A percentile compares a stretch with the other conserved stretches of the same genome.
These are phyloP conservation scores for Distichodus sexfasciatus DNA, from an alignment of 2,797 vertebrate species.

Conservation along the genomic window DNA sequence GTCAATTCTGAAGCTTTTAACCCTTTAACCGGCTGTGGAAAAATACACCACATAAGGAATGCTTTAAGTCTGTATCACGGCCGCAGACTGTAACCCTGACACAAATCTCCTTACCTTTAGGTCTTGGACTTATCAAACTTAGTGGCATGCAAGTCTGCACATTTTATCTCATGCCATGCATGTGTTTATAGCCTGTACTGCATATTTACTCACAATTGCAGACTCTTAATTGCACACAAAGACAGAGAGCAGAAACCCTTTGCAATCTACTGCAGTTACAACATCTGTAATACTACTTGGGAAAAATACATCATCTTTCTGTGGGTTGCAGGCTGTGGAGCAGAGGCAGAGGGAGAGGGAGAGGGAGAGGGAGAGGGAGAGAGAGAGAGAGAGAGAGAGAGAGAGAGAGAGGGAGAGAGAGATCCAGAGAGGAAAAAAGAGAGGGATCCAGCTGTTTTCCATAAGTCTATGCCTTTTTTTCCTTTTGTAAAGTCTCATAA, in stretches of 20 bases:
- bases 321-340: conserved; percentile 7
- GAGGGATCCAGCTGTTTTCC: conserved; percentile 37
- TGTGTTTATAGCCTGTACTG: background rate
- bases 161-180: background rate
- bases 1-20: background rate
- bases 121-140: background rate
- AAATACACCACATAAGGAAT: too few relatives aligned
- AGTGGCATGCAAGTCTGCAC: too few relatives aligned
- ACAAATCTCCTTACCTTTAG: too few relatives aligned
- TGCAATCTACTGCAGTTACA: conserved; percentile 19
- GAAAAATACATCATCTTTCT: conserved; percentile 35
- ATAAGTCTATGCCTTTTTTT: conserved; percentile 19
- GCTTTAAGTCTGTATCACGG: too few relatives aligned
- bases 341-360: background rate
- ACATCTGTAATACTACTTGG: conserved; percentile 43
- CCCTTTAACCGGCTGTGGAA: too few relatives aligned
- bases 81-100: too few relatives aligned
- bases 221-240: background rate
- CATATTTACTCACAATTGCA: background rate
- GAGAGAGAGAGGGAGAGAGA: background rate
- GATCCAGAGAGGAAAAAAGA: background rate
- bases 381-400: background rate
- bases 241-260: background rate
- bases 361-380: background rate
- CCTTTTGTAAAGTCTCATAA: conserved; percentile 11